Evolutionary conservation across 2,113 vertebrate genomes (phyloP).

Genomic region (Cololabis saira): DNA sequence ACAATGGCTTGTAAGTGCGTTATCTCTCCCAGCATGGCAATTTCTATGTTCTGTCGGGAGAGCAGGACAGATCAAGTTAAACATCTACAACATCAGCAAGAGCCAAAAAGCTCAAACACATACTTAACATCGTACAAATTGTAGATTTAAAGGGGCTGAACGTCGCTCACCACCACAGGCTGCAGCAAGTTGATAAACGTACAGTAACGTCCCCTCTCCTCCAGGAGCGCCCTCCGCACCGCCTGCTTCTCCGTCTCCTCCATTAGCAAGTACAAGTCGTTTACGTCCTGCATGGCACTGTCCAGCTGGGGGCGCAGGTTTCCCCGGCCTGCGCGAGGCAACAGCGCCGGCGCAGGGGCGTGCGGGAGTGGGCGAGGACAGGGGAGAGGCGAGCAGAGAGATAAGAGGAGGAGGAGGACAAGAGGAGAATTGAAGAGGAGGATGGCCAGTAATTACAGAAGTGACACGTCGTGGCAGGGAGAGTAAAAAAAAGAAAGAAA

Average conservation of each 20-base stretch:
- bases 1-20: conserved; percentile 98
- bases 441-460: conserved; percentile 51
- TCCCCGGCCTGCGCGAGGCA: conserved; percentile 85
- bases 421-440: conserved; percentile 18
- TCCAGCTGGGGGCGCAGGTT: conserved; percentile 97
- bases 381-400: neutral
- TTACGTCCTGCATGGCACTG: conserved; percentile 96
- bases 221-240: conserved; percentile 92
- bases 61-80: conserved; percentile 8
- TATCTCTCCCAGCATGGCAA: conserved; percentile 97
- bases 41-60: conserved; percentile 87
- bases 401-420: conserved; percentile 9
- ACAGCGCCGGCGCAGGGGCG: neutral
- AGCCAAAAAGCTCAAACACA: neutral
- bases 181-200: conserved; percentile 93
- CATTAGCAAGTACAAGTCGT: conserved; percentile 95
- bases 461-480: conserved; percentile 67
- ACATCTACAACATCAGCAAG: neutral
- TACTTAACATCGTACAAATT: neutral
- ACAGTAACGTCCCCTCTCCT: conserved; percentile 95
- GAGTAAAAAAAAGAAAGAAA: conserved; percentile 65
- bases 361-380: conserved; percentile 6
- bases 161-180: conserved; percentile 91
- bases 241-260: conserved; percentile 99
- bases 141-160: neutral